Percentiles rank a stretch among this genome's conserved stretches.
Evolutionary conservation across 2,113 vertebrate species (phyloP).

Genomic region (Montifringilla adamsi): DNA sequence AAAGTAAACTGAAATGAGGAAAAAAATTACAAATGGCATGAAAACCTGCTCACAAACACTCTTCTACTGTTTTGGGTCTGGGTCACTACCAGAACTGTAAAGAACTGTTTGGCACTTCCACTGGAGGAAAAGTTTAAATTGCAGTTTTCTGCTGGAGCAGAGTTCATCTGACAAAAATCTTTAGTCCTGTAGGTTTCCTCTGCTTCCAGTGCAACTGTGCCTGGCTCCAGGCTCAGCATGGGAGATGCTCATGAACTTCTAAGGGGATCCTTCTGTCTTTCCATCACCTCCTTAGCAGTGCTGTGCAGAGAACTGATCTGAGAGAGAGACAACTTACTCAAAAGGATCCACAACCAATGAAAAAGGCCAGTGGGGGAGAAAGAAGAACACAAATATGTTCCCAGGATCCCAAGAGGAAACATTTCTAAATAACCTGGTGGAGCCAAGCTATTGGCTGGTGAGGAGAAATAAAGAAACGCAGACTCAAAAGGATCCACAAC

Average conservation of each 20-base stretch:
- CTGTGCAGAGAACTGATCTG: neutral
- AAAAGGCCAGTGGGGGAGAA: neutral
- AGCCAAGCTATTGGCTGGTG: no score
- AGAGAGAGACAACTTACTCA: neutral
- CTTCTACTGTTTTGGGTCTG: neutral
- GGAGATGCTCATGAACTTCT: neutral
- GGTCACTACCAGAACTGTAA: neutral
- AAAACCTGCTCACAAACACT: neutral
- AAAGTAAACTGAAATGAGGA: neutral
- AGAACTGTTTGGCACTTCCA: neutral
- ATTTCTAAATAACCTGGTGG: neutral
- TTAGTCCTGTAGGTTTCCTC: neutral
- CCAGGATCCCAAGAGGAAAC: neutral
- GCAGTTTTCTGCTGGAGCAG: neutral
- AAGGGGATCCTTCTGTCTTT: neutral
- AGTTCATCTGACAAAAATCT: neutral
- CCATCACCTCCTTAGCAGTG: neutral
- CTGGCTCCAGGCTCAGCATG: neutral
- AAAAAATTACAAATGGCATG: neutral
- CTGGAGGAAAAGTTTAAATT: neutral
- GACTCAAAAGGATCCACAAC: neutral
- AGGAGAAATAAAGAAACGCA: no score
- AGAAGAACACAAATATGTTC: neutral
- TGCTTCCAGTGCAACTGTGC: neutral
- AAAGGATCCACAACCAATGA: neutral